Conservation (phyloP, 1,140 invertebrate species). For the Drosophila pallidifrons region DNA sequence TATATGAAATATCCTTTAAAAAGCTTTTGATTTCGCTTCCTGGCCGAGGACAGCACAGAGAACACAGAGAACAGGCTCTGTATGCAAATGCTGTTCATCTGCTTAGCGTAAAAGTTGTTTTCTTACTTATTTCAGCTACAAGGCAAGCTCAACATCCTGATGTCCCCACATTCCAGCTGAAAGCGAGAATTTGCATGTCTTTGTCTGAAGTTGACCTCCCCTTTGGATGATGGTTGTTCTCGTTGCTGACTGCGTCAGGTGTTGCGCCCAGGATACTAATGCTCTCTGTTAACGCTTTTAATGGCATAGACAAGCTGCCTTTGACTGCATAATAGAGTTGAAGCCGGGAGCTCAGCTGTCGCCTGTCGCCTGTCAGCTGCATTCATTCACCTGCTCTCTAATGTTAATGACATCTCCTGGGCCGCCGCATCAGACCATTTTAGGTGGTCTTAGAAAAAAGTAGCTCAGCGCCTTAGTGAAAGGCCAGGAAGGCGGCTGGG, state of each 20-base stretch:
- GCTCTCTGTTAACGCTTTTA: conserved; percentile 75
- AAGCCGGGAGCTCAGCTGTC: background rate
- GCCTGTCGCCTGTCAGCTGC: conserved; percentile 71
- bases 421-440: conserved; percentile 72
- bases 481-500: conserved; percentile 27
- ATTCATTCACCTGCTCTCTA: conserved; percentile 75
- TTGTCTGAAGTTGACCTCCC: conserved; percentile 79
- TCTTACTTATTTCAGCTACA: conserved; percentile 63
- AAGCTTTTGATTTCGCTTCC: conserved; percentile 78
- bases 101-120: conserved; percentile 81
- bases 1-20: conserved; percentile 82
- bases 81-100: conserved; percentile 81
- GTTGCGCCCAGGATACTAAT: conserved; percentile 76
- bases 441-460: conserved; percentile 51
- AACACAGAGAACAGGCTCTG: background rate
- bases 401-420: conserved; percentile 82
- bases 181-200: conserved; percentile 77
- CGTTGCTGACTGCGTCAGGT: conserved; percentile 61
- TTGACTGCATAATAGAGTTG: conserved; percentile 75
- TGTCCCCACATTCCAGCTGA: background rate
- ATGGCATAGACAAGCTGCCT: conserved; percentile 75
- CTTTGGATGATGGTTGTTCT: conserved; percentile 16
- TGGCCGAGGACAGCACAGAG: background rate
- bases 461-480: conserved; percentile 50
- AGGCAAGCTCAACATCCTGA: conserved; percentile 18